A percentile compares a stretch with the other conserved stretches of the same genome.
These are phyloP conservation scores for Nesogale talazaci DNA, from an alignment of 2,113 vertebrate species.

Conservation along the genomic window DNA sequence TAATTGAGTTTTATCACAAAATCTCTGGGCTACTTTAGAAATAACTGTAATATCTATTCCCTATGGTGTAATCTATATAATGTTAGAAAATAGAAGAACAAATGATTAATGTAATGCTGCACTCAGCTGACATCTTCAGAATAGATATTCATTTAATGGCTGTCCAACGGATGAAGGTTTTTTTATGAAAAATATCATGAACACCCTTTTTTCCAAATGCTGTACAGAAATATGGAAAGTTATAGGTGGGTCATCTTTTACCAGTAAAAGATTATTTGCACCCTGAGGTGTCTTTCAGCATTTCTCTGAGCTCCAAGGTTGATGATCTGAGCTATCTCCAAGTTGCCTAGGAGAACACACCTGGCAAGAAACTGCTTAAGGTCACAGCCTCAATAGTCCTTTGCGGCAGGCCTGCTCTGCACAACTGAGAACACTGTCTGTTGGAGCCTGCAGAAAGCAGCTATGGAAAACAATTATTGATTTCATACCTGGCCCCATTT, in stretches of 20 bases:
- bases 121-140: conserved; percentile 34
- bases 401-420: neutral
- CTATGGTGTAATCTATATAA: conserved; percentile 56
- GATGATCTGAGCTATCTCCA: too few relatives aligned
- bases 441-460: neutral
- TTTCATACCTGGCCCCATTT: neutral
- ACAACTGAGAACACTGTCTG: neutral
- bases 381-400: too few relatives aligned
- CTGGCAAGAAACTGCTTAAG: too few relatives aligned
- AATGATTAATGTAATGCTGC: conserved; percentile 38
- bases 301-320: too few relatives aligned
- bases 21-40: conserved; percentile 71
- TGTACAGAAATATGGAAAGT: neutral
- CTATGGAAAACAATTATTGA: neutral
- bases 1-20: conserved; percentile 78
- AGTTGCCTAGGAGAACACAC: too few relatives aligned
- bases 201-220: neutral
- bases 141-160: conserved; percentile 54
- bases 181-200: conserved; percentile 11
- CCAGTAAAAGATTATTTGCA: neutral
- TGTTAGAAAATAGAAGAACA: conserved; percentile 59
- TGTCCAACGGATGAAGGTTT: neutral
- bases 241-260: neutral
- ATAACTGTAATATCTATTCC: conserved; percentile 55
- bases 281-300: too few relatives aligned